A percentile compares a stretch with the other conserved stretches of the same genome.
Evolutionary conservation across 2,888 invertebrate genomes (phyloP).

Genomic region (Hydroisotoma schaefferi): DNA sequence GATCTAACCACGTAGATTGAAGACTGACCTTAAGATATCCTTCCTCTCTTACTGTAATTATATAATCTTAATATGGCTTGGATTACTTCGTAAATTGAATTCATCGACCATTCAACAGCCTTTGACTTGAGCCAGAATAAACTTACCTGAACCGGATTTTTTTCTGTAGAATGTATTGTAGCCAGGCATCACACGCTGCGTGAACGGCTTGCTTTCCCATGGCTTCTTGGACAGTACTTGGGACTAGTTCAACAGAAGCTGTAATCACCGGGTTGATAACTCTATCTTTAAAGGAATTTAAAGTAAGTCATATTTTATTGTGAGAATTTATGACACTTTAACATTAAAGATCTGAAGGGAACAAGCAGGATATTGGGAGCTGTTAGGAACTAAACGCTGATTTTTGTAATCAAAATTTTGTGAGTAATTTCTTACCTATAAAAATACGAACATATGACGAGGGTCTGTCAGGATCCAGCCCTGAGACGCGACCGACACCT

Average conservation of each 20-base stretch:
- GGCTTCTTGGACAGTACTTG: slow-evolving; percentile 57
- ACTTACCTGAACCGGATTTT: slow-evolving; percentile 70
- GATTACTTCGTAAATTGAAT: no score
- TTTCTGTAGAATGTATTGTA: slow-evolving; percentile 77
- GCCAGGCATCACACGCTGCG: slow-evolving; percentile 81
- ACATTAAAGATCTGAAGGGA: not conserved
- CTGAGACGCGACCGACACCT: slow-evolving; percentile 52
- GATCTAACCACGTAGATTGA: no score
- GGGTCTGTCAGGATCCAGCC: slow-evolving; percentile 55
- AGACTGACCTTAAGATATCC: no score
- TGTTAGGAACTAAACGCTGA: not conserved
- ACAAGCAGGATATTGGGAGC: not conserved
- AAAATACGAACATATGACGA: slow-evolving; percentile 69
- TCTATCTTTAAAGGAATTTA: slow-evolving; percentile 59
- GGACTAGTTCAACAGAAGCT: slow-evolving; percentile 61
- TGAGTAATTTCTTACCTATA: slow-evolving; percentile 58
- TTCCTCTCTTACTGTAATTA: no score
- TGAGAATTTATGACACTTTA: not conserved
- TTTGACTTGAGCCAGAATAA: no score
- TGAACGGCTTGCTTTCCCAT: slow-evolving; percentile 73
- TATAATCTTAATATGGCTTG: no score
- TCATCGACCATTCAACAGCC: not conserved
- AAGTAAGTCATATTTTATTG: slow-evolving; percentile 1
- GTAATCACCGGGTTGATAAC: slow-evolving; percentile 72
- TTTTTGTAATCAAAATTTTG: not conserved